phyloP scores from a whole-genome alignment of 2,888 invertebrate genomes.

The Himalopsyche tibetana region DNA sequence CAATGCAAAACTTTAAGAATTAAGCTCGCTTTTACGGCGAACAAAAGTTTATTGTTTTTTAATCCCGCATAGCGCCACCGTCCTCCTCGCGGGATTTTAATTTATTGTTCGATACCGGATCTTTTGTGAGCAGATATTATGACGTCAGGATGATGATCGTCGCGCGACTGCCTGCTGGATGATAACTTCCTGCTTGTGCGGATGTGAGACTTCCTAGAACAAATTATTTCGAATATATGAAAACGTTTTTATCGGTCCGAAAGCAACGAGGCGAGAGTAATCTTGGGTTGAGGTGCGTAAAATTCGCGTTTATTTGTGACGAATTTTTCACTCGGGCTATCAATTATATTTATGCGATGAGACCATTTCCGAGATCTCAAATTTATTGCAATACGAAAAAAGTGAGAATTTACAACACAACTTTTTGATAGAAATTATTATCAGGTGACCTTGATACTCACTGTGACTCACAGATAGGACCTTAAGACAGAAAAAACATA shows the following conservation, averaged over 20 bases:
- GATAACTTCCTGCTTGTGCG: conserved; percentile 25
- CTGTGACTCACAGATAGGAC: no score
- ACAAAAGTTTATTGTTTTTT: conserved; percentile 58
- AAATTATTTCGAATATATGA: neutral
- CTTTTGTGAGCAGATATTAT: conserved; percentile 46
- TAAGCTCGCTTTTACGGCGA: conserved; percentile 53
- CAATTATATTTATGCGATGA: neutral
- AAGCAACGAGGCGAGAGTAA: neutral
- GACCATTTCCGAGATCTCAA: neutral
- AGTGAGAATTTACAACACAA: no score
- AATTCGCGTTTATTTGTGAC: neutral
- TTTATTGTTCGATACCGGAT: conserved; percentile 55
- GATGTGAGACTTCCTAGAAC: conserved; percentile 4
- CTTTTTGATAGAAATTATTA: no score
- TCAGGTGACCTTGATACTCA: no score
- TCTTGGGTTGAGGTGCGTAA: neutral
- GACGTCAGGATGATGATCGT: conserved; percentile 44
- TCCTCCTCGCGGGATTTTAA: conserved; percentile 54
- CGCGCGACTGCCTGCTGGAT: no score
- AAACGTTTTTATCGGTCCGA: conserved; percentile 6
- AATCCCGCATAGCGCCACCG: conserved; percentile 48
- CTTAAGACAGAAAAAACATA: no score
- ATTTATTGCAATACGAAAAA: no score
- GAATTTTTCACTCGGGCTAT: conserved; percentile 1
- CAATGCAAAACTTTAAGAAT: conserved; percentile 54